Percentiles rank a stretch among this genome's conserved stretches.
These are phyloP conservation scores for Beris chalybata DNA, from an alignment of 2,888 invertebrate genomes.

Conservation along the genomic window DNA sequence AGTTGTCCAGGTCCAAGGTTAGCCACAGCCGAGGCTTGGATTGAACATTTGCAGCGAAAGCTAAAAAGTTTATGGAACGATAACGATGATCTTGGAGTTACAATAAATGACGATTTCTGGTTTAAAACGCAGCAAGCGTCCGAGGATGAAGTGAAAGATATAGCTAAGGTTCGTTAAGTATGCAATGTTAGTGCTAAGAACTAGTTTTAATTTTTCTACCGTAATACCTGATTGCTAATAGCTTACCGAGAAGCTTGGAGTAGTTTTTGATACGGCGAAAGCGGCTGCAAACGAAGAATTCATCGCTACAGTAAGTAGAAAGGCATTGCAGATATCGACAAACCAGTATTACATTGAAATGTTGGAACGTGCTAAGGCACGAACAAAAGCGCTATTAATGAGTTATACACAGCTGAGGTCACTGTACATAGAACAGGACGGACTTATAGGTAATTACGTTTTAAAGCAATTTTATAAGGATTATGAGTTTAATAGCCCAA, in stretches of 20 bases:
- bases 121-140: slow-evolving; percentile 19
- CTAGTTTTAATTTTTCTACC: neutral
- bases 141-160: slow-evolving; percentile 16
- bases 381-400: slow-evolving; percentile 47
- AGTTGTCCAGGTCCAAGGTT: slow-evolving; percentile 53
- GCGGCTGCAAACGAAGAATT: slow-evolving; percentile 55
- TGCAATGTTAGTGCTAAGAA: slow-evolving; percentile 8
- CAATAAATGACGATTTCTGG: slow-evolving; percentile 26
- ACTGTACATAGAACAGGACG: slow-evolving; percentile 53
- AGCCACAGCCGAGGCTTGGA: slow-evolving; percentile 54
- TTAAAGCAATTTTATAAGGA: neutral
- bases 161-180: slow-evolving; percentile 37
- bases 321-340: slow-evolving; percentile 47
- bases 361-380: slow-evolving; percentile 50
- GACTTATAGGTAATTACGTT: slow-evolving; percentile 47
- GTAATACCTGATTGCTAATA: slow-evolving; percentile 34
- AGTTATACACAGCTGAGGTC: slow-evolving; percentile 50
- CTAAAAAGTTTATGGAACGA: slow-evolving; percentile 41
- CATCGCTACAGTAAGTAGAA: slow-evolving; percentile 53
- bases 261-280: slow-evolving; percentile 50
- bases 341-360: slow-evolving; percentile 50
- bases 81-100: slow-evolving; percentile 21
- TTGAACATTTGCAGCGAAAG: slow-evolving; percentile 51
- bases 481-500: no score
- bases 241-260: slow-evolving; percentile 51